A percentile compares a stretch with the other conserved stretches of the same genome.
Conservation (phyloP, 2,113 vertebrate genomes). For the Morone chrysops region DNA sequence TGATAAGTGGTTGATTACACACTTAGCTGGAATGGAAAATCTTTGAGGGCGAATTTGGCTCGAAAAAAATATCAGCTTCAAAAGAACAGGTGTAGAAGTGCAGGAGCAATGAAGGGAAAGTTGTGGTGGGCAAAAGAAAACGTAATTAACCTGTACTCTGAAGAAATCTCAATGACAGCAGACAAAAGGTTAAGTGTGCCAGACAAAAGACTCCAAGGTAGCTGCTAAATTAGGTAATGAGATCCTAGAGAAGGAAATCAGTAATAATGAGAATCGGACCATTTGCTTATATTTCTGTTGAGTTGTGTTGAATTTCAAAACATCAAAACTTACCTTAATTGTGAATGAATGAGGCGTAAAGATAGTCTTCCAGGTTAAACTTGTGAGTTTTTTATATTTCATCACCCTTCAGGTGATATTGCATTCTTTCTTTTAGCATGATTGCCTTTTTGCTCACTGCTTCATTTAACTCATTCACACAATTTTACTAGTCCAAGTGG, state of each 20-base stretch:
- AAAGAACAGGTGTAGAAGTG: constrained; percentile 7
- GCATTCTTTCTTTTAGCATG: background rate
- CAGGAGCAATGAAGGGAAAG: background rate
- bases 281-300: background rate
- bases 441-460: background rate
- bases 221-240: background rate
- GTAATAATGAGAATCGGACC: background rate
- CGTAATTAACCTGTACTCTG: background rate
- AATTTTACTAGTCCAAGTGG: background rate
- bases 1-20: constrained; percentile 36
- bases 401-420: background rate
- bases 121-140: background rate
- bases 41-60: background rate
- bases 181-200: background rate
- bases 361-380: no score
- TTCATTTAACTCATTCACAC: background rate
- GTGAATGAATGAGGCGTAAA: no score
- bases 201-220: background rate
- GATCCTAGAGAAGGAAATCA: background rate
- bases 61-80: background rate
- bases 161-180: background rate
- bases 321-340: background rate
- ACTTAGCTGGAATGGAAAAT: constrained; percentile 19
- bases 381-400: background rate
- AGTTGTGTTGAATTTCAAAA: background rate